A percentile compares a stretch with the other conserved stretches of the same genome.
Evolutionary conservation across 2,797 vertebrate species (phyloP).

Genomic region (Hyperoplus immaculatus): DNA sequence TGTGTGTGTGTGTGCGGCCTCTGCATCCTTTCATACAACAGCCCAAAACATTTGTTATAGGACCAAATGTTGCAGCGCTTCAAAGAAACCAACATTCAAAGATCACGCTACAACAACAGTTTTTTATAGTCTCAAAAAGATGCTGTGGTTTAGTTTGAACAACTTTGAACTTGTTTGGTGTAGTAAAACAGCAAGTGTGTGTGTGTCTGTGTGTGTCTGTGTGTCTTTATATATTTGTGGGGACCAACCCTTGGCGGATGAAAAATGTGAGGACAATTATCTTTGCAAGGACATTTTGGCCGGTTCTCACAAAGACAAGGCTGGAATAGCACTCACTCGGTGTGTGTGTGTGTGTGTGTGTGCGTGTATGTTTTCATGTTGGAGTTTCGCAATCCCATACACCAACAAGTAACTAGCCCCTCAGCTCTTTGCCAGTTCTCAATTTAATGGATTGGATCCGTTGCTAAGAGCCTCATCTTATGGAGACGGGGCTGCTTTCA

Average conservation of each 20-base stretch:
- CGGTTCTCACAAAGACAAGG: too few relatives aligned
- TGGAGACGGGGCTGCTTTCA: not conserved
- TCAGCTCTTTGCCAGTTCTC: slow-evolving; percentile 25
- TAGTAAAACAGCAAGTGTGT: slow-evolving; percentile 27
- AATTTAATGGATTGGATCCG: slow-evolving; percentile 31
- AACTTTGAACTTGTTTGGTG: slow-evolving; percentile 32
- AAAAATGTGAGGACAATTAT: too few relatives aligned
- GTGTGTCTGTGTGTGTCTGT: not conserved
- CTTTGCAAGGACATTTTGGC: too few relatives aligned
- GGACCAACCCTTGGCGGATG: too few relatives aligned
- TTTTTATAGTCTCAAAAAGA: slow-evolving; percentile 22
- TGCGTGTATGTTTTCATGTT: slow-evolving; percentile 19
- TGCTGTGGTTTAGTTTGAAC: slow-evolving; percentile 39
- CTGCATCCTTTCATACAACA: slow-evolving; percentile 14
- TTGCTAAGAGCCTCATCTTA: slow-evolving; percentile 26
- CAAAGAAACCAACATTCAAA: slow-evolving; percentile 38
- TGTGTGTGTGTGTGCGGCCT: not conserved
- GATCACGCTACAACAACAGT: slow-evolving; percentile 38
- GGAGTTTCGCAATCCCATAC: slow-evolving; percentile 28
- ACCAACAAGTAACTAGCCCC: slow-evolving; percentile 26
- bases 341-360: slow-evolving; percentile 10
- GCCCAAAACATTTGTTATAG: slow-evolving; percentile 19
- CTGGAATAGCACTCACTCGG: too few relatives aligned
- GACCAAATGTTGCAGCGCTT: slow-evolving; percentile 24
- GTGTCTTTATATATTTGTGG: too few relatives aligned